phyloP scores from a whole-genome alignment of 64 coral and sea anemone genomes.

The Montipora capricornis region DNA sequence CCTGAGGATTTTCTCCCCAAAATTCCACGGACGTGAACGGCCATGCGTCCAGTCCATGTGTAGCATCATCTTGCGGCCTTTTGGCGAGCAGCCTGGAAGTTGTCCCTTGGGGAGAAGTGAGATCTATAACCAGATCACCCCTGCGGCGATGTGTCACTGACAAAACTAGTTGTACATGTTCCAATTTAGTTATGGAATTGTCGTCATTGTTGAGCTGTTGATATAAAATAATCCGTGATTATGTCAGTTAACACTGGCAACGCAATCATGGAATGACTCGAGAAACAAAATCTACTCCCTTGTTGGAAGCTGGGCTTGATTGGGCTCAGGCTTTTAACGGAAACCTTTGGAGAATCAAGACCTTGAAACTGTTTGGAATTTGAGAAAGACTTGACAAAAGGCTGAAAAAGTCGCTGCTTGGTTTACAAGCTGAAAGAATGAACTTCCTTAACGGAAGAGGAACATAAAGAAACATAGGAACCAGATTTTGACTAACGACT shows the following conservation, averaged over 20 bases:
- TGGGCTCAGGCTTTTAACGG: too few species aligned
- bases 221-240: not conserved
- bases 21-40: slow-evolving; percentile 81
- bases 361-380: too few species aligned
- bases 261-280: too few species aligned
- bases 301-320: too few species aligned
- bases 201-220: not conserved
- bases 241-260: not conserved
- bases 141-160: slow-evolving; percentile 69
- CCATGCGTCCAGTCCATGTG: slow-evolving; percentile 69
- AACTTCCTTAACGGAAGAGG: too few species aligned
- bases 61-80: slow-evolving; percentile 52
- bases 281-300: too few species aligned
- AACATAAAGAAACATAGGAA: too few species aligned
- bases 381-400: too few species aligned
- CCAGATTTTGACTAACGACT: too few species aligned
- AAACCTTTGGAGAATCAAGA: too few species aligned
- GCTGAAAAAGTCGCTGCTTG: too few species aligned
- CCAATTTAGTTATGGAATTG: slow-evolving; percentile 50
- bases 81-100: slow-evolving; percentile 62
- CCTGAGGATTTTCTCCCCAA: slow-evolving; percentile 82
- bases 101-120: slow-evolving; percentile 72
- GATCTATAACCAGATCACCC: slow-evolving; percentile 72
- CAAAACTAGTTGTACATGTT: slow-evolving; percentile 75
- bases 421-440: too few species aligned